phyloP scores from a whole-genome alignment of 92 coral and sea anemone genomes.

The Desmophyllum pertusum region DNA sequence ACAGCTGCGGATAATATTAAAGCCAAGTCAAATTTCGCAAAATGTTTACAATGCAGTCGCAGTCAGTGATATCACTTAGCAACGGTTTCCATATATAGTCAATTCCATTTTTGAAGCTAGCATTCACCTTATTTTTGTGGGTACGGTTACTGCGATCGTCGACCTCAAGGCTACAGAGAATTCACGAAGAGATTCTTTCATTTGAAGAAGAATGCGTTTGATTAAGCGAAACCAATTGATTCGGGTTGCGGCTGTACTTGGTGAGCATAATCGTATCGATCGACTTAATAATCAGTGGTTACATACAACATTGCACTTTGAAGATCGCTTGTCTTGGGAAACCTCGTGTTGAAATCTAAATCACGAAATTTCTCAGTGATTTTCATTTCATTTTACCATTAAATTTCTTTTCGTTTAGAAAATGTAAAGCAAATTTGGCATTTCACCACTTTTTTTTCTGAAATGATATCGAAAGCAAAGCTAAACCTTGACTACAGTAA shows the following conservation, averaged over 20 bases:
- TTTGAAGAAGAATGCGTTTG: neutral
- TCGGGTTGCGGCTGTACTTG: neutral
- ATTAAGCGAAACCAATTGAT: neutral
- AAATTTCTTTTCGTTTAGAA: neutral
- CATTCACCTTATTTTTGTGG: neutral
- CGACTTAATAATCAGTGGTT: too few species aligned
- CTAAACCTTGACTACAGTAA: too few species aligned
- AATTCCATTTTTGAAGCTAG: neutral
- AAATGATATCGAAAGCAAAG: too few species aligned
- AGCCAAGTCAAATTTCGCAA: too few species aligned
- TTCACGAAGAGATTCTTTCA: neutral
- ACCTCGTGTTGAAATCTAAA: neutral
- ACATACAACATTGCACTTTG: neutral
- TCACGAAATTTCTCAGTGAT: neutral
- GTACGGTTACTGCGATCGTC: neutral
- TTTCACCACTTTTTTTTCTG: too few species aligned
- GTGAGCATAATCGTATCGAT: too few species aligned
- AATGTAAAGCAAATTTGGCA: neutral
- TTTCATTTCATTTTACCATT: neutral
- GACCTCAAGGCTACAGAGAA: neutral
- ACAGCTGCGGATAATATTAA: too few species aligned
- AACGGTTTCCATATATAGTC: neutral
- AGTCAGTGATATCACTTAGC: too few species aligned
- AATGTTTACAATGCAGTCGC: too few species aligned
- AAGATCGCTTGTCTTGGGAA: neutral